Conservation (phyloP, 1,140 invertebrate genomes). For the Idris sp. region DNA sequence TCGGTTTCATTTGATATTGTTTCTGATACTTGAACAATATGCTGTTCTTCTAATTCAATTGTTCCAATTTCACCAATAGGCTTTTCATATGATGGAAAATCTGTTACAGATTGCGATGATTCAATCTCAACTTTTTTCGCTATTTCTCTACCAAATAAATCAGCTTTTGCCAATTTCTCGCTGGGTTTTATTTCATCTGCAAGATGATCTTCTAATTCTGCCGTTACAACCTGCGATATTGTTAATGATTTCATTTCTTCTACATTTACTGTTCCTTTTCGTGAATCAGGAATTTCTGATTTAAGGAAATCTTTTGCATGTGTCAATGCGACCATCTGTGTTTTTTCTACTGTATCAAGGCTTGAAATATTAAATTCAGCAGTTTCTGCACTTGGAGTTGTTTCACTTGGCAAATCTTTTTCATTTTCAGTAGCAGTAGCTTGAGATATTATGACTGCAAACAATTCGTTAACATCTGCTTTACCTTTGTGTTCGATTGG, state of each 20-base stretch:
- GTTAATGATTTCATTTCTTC: slow-evolving; percentile 69
- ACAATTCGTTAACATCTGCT: slow-evolving; percentile 57
- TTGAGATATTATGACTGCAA: slow-evolving; percentile 58
- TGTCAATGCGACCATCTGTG: slow-evolving; percentile 19
- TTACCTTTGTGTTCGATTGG: slow-evolving; percentile 54
- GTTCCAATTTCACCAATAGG: slow-evolving; percentile 47
- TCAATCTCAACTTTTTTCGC: slow-evolving; percentile 65
- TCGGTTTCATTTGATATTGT: slow-evolving; percentile 36
- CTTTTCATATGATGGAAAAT: slow-evolving; percentile 55
- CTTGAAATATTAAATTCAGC: slow-evolving; percentile 57
- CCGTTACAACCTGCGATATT: slow-evolving; percentile 67
- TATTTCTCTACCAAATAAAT: slow-evolving; percentile 63
- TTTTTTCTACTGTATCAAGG: slow-evolving; percentile 44
- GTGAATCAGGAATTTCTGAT: slow-evolving; percentile 45
- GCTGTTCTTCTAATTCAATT: slow-evolving; percentile 57
- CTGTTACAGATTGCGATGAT: slow-evolving; percentile 58
- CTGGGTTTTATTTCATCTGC: slow-evolving; percentile 43
- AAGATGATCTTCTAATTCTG: slow-evolving; percentile 69
- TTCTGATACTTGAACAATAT: slow-evolving; percentile 37
- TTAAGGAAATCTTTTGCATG: slow-evolving; percentile 29
- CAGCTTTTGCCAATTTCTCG: slow-evolving; percentile 60
- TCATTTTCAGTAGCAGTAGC: slow-evolving; percentile 53
- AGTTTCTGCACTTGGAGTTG: slow-evolving; percentile 50
- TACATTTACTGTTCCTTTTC: slow-evolving; percentile 64
- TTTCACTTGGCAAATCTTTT: slow-evolving; percentile 33